A percentile compares a stretch with the other conserved stretches of the same genome.
Conservation (phyloP, 2,888 invertebrate species). For the Cataglyphis rosenhaueri region DNA sequence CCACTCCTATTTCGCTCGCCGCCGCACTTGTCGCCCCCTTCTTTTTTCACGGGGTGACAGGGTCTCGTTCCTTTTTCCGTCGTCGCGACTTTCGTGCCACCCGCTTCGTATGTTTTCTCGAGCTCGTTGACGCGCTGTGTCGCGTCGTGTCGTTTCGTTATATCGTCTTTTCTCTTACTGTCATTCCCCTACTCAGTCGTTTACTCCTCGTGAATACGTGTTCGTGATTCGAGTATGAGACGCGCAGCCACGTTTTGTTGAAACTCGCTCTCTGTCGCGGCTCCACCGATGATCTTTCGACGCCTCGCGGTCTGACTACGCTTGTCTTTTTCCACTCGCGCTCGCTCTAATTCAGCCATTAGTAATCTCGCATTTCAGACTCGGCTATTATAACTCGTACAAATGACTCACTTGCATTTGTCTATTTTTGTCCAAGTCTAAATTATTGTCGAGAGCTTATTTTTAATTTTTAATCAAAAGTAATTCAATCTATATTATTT, state of each 20-base stretch:
- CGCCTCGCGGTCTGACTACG: constrained; percentile 41
- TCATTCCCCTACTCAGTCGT: constrained; percentile 38
- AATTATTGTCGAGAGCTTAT: neutral
- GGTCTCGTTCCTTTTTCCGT: constrained; percentile 48
- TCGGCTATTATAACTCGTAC: neutral
- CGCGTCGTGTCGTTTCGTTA: neutral
- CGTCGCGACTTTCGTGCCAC: constrained; percentile 55
- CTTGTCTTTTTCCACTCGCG: constrained; percentile 16
- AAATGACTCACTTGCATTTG: neutral
- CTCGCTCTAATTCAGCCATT: constrained; percentile 34
- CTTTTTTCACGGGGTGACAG: constrained; percentile 35
- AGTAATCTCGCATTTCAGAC: neutral
- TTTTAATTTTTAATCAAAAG: neutral
- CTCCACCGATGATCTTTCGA: constrained; percentile 45
- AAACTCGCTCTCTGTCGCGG: constrained; percentile 42
- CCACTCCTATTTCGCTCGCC: neutral
- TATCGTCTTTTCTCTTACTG: constrained; percentile 23
- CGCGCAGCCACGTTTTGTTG: constrained; percentile 19
- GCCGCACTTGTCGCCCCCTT: constrained; percentile 57
- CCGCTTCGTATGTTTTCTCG: constrained; percentile 24
- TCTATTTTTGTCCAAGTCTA: neutral
- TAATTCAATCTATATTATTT: neutral
- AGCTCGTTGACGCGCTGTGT: constrained; percentile 12
- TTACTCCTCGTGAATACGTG: constrained; percentile 58
- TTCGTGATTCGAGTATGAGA: constrained; percentile 50